A percentile compares a stretch with the other conserved stretches of the same genome.
Conservation (phyloP, 2,797 vertebrate species). For the Gila robusta region DNA sequence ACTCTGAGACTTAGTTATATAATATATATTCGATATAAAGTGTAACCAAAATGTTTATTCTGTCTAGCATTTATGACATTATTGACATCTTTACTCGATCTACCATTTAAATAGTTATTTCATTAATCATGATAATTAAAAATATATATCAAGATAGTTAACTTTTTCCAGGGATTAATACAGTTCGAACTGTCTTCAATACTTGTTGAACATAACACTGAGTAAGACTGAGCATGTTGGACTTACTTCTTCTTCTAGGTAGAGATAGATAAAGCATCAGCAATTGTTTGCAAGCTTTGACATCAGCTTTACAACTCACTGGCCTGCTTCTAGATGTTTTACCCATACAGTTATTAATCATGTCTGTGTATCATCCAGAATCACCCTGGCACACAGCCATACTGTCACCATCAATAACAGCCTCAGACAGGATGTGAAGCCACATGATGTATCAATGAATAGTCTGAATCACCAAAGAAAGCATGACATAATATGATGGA, state of each 20-base stretch:
- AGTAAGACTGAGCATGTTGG: too few relatives aligned
- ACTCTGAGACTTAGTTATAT: too few relatives aligned
- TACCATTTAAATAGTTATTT: too few relatives aligned
- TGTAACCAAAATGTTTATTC: too few relatives aligned
- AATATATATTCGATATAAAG: too few relatives aligned
- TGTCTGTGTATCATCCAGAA: slow-evolving; percentile 8
- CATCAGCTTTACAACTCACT: neutral
- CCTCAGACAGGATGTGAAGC: neutral
- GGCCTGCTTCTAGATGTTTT: neutral
- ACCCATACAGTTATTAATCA: slow-evolving; percentile 24
- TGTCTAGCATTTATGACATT: too few relatives aligned
- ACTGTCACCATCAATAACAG: slow-evolving; percentile 33
- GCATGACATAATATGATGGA: neutral
- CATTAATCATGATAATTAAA: too few relatives aligned
- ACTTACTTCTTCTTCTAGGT: neutral
- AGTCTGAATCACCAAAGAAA: neutral
- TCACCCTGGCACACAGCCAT: neutral
- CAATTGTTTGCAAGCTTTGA: slow-evolving; percentile 11
- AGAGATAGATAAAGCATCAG: neutral
- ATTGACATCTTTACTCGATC: too few relatives aligned
- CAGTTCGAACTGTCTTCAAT: neutral
- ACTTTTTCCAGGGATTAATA: neutral
- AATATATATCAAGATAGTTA: neutral
- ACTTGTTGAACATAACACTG: neutral
- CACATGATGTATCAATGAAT: neutral